These are phyloP conservation scores for Ophioderma brevispina DNA, from an alignment of 35 echinoderm and acorn worm genomes.

Conservation along the genomic window DNA sequence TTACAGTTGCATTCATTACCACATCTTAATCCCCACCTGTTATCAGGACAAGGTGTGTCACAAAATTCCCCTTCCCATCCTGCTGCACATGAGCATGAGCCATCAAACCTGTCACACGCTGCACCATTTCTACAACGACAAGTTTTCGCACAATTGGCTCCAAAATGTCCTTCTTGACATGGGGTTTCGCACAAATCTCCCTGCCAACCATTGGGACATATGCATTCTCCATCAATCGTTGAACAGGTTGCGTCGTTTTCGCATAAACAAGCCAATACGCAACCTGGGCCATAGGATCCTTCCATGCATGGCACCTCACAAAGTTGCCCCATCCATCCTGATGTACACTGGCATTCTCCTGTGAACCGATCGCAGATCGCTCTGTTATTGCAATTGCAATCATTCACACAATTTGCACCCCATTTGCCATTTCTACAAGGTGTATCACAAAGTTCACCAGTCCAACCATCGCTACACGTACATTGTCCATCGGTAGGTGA, in stretches of 20 bases:
- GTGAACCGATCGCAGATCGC: constrained; percentile 65
- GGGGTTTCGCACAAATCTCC: constrained; percentile 49
- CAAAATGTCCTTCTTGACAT: constrained; percentile 62
- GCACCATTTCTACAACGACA: constrained; percentile 75
- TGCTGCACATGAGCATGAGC: constrained; percentile 49
- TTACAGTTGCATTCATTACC: constrained; percentile 42
- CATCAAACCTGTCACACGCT: constrained; percentile 52
- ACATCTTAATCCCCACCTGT: constrained; percentile 51
- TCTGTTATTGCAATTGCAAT: constrained; percentile 67
- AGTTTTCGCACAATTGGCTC: constrained; percentile 44
- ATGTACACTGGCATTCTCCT: constrained; percentile 66
- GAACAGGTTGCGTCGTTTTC: constrained; percentile 59
- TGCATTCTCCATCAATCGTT: constrained; percentile 51
- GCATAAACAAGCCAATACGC: constrained; percentile 49
- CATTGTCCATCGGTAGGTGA: constrained; percentile 58
- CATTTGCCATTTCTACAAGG: constrained; percentile 65
- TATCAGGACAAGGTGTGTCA: constrained; percentile 46
- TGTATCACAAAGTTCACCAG: constrained; percentile 66
- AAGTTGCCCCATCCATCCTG: constrained; percentile 53
- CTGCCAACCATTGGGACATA: constrained; percentile 50
- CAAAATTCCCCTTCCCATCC: constrained; percentile 71
- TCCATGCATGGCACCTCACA: constrained; percentile 57
- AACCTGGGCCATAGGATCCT: constrained; percentile 65
- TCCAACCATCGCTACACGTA: constrained; percentile 55
- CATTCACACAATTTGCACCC: constrained; percentile 52